phyloP scores from a whole-genome alignment of 2,888 invertebrate genomes.

The Epicampocera succincta region DNA sequence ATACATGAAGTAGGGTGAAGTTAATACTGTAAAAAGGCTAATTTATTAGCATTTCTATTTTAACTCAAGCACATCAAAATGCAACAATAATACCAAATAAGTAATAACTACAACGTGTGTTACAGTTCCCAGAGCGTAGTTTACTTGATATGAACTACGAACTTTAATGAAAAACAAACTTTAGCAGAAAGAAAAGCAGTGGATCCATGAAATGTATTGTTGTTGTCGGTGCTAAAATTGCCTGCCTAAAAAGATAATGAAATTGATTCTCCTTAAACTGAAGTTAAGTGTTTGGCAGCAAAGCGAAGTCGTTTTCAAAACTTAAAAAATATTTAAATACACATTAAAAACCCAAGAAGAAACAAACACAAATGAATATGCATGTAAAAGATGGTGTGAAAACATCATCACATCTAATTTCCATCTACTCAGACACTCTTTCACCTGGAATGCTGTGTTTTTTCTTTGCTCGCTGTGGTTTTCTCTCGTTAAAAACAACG shows the following conservation, averaged over 20 bases:
- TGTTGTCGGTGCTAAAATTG: constrained; percentile 27
- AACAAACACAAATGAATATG: not conserved
- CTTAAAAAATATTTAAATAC: constrained; percentile 23
- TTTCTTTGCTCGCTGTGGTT: constrained; percentile 27
- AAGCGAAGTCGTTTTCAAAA: constrained; percentile 29
- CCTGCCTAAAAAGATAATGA: constrained; percentile 18
- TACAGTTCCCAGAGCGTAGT: constrained; percentile 64
- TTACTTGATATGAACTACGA: constrained; percentile 51
- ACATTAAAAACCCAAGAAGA: not conserved
- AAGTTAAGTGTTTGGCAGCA: constrained; percentile 39
- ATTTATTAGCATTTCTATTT: constrained; percentile 57
- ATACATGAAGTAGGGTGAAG: constrained; percentile 63
- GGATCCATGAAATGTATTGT: constrained; percentile 13
- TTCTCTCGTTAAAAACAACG: constrained; percentile 1
- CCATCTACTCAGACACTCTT: constrained; percentile 9
- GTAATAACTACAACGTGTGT: constrained; percentile 48
- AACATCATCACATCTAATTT: constrained; percentile 2
- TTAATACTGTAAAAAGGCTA: constrained; percentile 53
- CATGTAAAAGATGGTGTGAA: not conserved
- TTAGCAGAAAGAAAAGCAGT: constrained; percentile 30
- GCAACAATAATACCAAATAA: not conserved
- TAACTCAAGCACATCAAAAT: constrained; percentile 24
- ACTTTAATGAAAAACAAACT: constrained; percentile 37
- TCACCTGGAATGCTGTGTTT: constrained; percentile 27
- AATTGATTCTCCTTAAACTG: constrained; percentile 10